Evolutionary conservation across 64 coral and sea anemone species (phyloP).

Genomic region (Dendrophyllia cribrosa): DNA sequence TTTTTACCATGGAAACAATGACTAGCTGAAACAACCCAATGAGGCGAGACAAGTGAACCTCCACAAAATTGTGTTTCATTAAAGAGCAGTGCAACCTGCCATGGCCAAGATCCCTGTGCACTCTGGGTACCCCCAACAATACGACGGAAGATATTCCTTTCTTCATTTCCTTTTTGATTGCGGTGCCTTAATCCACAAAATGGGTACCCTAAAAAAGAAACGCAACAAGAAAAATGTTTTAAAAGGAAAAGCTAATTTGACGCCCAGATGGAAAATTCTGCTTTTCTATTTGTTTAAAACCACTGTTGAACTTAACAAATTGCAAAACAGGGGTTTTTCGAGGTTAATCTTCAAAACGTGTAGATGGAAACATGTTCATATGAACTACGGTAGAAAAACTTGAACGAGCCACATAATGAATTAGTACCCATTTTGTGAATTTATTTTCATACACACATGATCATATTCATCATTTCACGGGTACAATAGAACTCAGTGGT

Average conservation of each 20-base stretch:
- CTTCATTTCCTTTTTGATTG: background rate
- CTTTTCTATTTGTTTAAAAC: too few species aligned
- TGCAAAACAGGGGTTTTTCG: too few species aligned
- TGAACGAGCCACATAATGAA: too few species aligned
- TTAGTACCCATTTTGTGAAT: too few species aligned
- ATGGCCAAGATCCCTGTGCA: constrained; percentile 75
- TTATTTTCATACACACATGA: too few species aligned
- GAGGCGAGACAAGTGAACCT: constrained; percentile 59
- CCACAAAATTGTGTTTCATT: constrained; percentile 69
- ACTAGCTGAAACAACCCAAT: constrained; percentile 74
- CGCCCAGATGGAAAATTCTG: too few species aligned
- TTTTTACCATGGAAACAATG: constrained; percentile 85
- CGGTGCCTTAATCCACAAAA: background rate
- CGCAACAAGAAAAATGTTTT: background rate
- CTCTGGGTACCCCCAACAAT: constrained; percentile 76
- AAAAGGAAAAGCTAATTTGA: background rate
- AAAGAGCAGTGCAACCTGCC: constrained; percentile 73
- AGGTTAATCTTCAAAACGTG: too few species aligned
- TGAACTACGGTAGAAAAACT: too few species aligned
- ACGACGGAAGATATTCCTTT: constrained; percentile 26
- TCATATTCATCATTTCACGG: too few species aligned
- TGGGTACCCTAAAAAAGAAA: background rate
- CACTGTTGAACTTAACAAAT: too few species aligned
- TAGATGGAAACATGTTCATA: too few species aligned
- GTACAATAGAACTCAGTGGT: too few species aligned